phyloP scores from a whole-genome alignment of 2,113 vertebrate genomes.

The Archocentrus centrarchus region DNA sequence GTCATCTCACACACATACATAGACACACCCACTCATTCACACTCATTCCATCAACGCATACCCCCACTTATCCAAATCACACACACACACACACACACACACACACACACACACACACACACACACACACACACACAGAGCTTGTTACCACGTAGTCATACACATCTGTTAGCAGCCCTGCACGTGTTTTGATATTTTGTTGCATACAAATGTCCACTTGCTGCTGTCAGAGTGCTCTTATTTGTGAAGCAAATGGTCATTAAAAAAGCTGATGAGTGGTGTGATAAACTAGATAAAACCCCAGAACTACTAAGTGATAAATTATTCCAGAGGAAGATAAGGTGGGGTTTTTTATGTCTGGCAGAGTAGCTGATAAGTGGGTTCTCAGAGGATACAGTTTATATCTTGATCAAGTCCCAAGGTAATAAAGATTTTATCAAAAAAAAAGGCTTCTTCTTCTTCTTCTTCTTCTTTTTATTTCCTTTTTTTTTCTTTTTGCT shows the following conservation, averaged over 20 bases:
- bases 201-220: constrained; percentile 3
- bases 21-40: constrained; percentile 6
- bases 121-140: background rate
- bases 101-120: background rate
- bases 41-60: background rate
- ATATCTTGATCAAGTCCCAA: background rate
- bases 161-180: constrained; percentile 22
- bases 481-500: too few relatives aligned
- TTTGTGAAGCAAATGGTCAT: constrained; percentile 51
- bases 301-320: constrained; percentile 46
- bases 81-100: too few relatives aligned
- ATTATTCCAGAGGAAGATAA: constrained; percentile 41
- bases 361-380: accelerated
- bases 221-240: constrained; percentile 35
- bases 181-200: constrained; percentile 9
- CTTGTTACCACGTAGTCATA: constrained; percentile 14
- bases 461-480: too few relatives aligned
- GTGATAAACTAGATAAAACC: constrained; percentile 54
- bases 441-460: background rate
- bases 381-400: background rate
- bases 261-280: constrained; percentile 25
- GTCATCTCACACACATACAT: background rate
- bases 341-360: background rate
- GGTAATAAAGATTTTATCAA: background rate
- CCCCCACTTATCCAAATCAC: background rate